Evolutionary conservation across 2,113 vertebrate species (phyloP).

Genomic region (Verasper variegatus): DNA sequence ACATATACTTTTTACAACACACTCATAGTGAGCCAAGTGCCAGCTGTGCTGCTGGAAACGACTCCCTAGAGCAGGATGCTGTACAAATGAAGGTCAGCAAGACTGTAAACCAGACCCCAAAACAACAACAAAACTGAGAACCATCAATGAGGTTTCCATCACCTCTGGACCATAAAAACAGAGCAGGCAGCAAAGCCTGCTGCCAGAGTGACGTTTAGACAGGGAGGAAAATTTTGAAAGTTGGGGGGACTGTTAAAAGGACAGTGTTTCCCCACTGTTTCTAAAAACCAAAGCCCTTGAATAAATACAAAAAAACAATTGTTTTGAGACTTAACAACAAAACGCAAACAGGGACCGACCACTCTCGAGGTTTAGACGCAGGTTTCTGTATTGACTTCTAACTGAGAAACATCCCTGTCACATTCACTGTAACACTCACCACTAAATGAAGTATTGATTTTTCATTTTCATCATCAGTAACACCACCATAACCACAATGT

Average conservation of each 20-base stretch:
- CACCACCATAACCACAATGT: constrained; percentile 29
- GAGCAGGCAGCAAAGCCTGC: background rate
- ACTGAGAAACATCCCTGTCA: constrained; percentile 4
- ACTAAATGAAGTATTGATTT: constrained; percentile 53
- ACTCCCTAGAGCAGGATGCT: constrained; percentile 17
- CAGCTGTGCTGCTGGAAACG: constrained; percentile 32
- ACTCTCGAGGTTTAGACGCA: background rate
- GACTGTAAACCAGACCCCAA: constrained; percentile 28
- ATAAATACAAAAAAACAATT: background rate
- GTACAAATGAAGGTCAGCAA: constrained; percentile 43
- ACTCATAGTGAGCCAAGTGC: background rate
- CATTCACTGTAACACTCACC: constrained; percentile 12
- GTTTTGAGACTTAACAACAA: background rate
- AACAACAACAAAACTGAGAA: constrained; percentile 26
- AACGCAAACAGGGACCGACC: background rate
- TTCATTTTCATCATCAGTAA: constrained; percentile 10
- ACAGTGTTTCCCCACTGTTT: background rate
- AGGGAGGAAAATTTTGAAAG: background rate
- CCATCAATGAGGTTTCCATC: constrained; percentile 1
- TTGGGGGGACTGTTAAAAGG: too few species aligned
- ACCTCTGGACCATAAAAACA: constrained; percentile 1
- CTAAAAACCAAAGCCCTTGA: constrained; percentile 8
- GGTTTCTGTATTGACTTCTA: background rate
- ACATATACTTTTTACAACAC: constrained; percentile 9
- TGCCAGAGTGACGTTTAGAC: background rate